These are phyloP conservation scores for Yponomeuta cagnagella DNA, from an alignment of 2,888 invertebrate species.

Conservation along the genomic window DNA sequence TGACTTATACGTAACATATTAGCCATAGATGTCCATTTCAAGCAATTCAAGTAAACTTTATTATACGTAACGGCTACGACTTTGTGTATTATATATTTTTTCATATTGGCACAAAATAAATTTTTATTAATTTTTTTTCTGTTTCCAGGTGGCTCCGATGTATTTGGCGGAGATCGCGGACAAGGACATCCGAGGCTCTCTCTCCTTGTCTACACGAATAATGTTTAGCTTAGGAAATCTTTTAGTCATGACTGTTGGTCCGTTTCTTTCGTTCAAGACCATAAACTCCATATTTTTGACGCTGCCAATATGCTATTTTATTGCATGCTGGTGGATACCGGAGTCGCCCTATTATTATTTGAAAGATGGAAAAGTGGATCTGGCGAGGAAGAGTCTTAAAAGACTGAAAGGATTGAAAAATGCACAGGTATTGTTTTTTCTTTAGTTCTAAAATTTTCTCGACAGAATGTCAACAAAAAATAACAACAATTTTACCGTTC, in stretches of 20 bases:
- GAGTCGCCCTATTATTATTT: constrained; percentile 77
- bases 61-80: no score
- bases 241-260: constrained; percentile 51
- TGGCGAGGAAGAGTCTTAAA: constrained; percentile 54
- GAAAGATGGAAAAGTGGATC: constrained; percentile 60
- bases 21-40: no score
- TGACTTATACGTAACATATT: constrained; percentile 6
- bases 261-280: constrained; percentile 48
- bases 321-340: constrained; percentile 70
- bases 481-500: background rate
- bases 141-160: constrained; percentile 51
- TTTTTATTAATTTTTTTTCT: background rate
- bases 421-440: constrained; percentile 33
- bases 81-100: background rate
- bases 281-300: constrained; percentile 56
- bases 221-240: constrained; percentile 55
- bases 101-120: background rate
- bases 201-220: constrained; percentile 42
- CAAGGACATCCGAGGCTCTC: constrained; percentile 54
- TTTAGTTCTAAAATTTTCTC: background rate
- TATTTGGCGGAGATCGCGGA: constrained; percentile 63
- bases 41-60: no score
- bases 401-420: constrained; percentile 49
- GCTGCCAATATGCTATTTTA: constrained; percentile 61
- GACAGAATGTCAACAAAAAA: background rate